phyloP scores from a whole-genome alignment of 2,888 invertebrate genomes.

The Amblyjoppa proteus region DNA sequence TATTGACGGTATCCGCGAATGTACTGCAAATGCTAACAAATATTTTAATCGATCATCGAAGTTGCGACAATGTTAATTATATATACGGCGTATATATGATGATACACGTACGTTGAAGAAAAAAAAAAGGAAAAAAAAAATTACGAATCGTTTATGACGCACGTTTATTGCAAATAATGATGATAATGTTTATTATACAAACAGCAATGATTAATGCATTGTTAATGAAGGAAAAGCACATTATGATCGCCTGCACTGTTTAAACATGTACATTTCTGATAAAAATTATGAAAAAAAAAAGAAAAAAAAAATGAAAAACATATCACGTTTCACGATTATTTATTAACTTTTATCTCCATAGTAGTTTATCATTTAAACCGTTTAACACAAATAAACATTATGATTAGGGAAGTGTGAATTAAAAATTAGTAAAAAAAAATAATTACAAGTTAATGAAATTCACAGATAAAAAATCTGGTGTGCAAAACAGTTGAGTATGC shows the following conservation, averaged over 20 bases:
- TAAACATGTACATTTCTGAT: conserved; percentile 58
- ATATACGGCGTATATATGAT: conserved; percentile 30
- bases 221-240: conserved; percentile 58
- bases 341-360: conserved; percentile 10
- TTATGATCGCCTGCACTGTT: conserved; percentile 61
- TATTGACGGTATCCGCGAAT: conserved; percentile 56
- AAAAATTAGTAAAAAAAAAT: background rate
- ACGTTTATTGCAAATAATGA: conserved; percentile 59
- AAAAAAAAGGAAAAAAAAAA: conserved; percentile 11
- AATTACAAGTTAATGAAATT: background rate
- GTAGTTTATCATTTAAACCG: background rate
- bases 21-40: conserved; percentile 59
- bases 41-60: conserved; percentile 64
- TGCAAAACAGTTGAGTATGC: background rate
- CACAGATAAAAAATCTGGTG: background rate
- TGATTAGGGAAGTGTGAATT: background rate
- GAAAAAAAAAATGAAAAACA: conserved; percentile 52
- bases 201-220: conserved; percentile 63
- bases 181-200: conserved; percentile 59
- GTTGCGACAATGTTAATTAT: conserved; percentile 56
- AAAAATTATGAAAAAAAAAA: conserved; percentile 43
- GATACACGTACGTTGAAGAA: conserved; percentile 25
- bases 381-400: background rate
- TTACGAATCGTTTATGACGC: conserved; percentile 61
- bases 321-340: conserved; percentile 19